Evolutionary conservation across 2,113 vertebrate genomes (phyloP).

Genomic region (Opisthocomus hoazin): DNA sequence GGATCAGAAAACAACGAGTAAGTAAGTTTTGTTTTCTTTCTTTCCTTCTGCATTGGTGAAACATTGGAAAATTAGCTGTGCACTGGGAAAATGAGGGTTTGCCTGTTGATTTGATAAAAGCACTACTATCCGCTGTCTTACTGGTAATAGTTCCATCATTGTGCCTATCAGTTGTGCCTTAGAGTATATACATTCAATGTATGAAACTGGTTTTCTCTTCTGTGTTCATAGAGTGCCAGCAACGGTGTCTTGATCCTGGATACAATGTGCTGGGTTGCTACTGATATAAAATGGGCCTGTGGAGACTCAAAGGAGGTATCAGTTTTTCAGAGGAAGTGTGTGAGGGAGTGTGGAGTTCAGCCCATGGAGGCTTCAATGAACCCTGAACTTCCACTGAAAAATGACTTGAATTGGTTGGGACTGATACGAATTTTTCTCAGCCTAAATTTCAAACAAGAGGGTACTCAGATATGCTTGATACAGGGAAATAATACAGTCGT

Average conservation of each 20-base stretch:
- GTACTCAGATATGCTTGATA: background rate
- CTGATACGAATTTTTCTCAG: background rate
- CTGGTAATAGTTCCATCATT: background rate
- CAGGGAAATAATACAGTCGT: background rate
- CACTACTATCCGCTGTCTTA: background rate
- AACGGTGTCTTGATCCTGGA: background rate
- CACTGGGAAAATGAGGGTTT: background rate
- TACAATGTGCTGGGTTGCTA: background rate
- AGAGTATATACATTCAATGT: background rate
- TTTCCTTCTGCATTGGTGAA: background rate
- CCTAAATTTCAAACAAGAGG: background rate
- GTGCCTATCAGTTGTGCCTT: background rate
- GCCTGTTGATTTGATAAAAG: background rate
- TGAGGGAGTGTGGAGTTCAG: background rate
- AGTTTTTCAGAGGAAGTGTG: background rate
- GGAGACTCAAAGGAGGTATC: background rate
- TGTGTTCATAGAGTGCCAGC: background rate
- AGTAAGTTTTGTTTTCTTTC: background rate
- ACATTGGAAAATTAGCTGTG: background rate
- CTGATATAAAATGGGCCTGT: background rate
- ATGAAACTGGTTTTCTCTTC: background rate
- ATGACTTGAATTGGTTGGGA: background rate
- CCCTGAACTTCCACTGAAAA: background rate
- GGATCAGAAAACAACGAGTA: background rate
- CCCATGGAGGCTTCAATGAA: background rate